Evolutionary conservation across 2,113 vertebrate genomes (phyloP), one percentile per base, ranked within the genome.

Genomic region (Accipiter cooperii): DNA sequence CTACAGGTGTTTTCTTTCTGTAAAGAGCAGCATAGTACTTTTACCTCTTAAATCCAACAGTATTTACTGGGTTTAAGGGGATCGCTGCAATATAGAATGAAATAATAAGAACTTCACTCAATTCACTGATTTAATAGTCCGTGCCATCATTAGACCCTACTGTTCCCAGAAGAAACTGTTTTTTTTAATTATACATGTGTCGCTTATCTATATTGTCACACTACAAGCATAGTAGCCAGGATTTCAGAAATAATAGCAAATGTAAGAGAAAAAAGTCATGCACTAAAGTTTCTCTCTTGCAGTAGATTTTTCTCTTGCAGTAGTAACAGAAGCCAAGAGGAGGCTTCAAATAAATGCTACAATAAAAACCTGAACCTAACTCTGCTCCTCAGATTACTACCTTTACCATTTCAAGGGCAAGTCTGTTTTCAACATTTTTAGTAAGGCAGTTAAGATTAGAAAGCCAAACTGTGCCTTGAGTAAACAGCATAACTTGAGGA

Each of bases 31-130:
- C 29, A 74, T 1, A 12, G 15, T 21, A 55, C 38, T 68, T 75
- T 5, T 4, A 47, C 22, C 4, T 10, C 38, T 42, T 38, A 57
- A 64, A 84, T 25, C 7, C 0, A 1, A 44, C 3, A 49, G 1
- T 11, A 36, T 10, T 40, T 28, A 61, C 33, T 47, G 20, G 11
- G 12, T 52, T 84, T 66, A 70, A 36, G 28, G 15, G 33, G 6
- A 64, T n/a, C 22, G 38, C 61, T 31, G 33, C 4, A 18, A 33
- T 22, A 46, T 0, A 33, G 51, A 46, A 46, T 24, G 5, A 81
- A 70, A 55, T 20, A 61, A 8, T 5, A 75, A 57, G 24, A 93
- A 84, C 34, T 54, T 60, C 10, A 68, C 5, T 55, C 49, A 58
- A 14, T 19, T 52, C 11, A 55, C 18, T 24, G 12, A 36, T 80